Conservation (phyloP, 1,140 invertebrate species). For the Cydia splendana region DNA sequence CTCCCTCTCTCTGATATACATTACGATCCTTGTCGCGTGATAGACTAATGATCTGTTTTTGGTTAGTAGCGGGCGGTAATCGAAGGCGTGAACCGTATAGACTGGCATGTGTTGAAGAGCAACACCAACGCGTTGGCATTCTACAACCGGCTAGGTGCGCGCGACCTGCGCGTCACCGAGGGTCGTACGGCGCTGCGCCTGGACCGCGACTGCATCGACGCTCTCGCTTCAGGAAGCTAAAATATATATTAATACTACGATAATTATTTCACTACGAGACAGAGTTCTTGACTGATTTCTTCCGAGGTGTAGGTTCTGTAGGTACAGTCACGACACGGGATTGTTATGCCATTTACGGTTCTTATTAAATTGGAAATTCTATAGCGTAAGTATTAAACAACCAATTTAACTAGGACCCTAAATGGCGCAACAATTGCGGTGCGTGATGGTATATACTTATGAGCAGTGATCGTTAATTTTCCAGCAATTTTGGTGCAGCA, state of each 20-base stretch:
- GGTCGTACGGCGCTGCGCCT: conserved; percentile 60
- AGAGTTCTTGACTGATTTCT: neutral
- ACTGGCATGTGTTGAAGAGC: conserved; percentile 65
- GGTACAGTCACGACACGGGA: too few species aligned
- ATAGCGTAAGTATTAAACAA: too few species aligned
- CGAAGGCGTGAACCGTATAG: conserved; percentile 47
- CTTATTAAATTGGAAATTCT: too few species aligned
- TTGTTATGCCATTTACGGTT: too few species aligned
- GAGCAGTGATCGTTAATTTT: too few species aligned
- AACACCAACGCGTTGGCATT: conserved; percentile 55
- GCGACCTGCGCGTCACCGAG: conserved; percentile 52
- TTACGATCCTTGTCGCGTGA: neutral
- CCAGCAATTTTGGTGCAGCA: too few species aligned
- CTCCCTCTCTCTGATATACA: neutral
- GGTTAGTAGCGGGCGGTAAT: conserved; percentile 40
- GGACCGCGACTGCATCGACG: conserved; percentile 46
- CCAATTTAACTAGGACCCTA: too few species aligned
- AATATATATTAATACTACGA: neutral
- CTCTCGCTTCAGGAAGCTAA: conserved; percentile 40
- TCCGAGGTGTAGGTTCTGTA: too few species aligned
- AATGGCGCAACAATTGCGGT: too few species aligned
- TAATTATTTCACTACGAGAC: neutral
- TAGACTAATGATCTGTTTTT: conserved; percentile 3
- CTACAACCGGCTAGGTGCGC: conserved; percentile 59
- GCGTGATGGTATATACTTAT: too few species aligned